A percentile compares a stretch with the other conserved stretches of the same genome.
phyloP scores from a whole-genome alignment of 2,797 vertebrate species.

The Aldrovandia affinis region DNA sequence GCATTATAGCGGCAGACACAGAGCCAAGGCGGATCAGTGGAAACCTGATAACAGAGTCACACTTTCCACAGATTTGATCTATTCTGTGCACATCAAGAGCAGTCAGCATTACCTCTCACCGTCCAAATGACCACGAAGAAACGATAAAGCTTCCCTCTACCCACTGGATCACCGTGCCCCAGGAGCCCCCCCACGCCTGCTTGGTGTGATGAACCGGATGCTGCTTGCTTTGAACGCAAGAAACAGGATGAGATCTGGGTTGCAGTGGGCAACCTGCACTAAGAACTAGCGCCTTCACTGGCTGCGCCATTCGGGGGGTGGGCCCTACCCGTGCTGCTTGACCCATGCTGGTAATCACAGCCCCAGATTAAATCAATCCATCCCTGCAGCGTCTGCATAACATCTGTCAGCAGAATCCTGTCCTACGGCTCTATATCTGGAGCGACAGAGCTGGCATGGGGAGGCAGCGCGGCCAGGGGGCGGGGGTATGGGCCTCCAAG shows the following conservation, averaged over 20 bases:
- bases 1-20: too few relatives aligned
- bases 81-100: not conserved
- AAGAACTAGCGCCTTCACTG: too few relatives aligned
- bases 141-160: too few relatives aligned
- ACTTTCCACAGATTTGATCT: not conserved
- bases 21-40: too few relatives aligned
- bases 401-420: constrained; percentile 16
- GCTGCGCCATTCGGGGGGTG: too few relatives aligned
- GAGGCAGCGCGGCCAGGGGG: not conserved
- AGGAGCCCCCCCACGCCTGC: too few relatives aligned
- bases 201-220: not conserved
- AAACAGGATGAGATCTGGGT: too few relatives aligned
- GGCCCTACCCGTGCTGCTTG: not conserved
- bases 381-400: not conserved
- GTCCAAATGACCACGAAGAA: not conserved
- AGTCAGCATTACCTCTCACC: not conserved
- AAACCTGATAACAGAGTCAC: not conserved
- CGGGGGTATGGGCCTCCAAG: too few relatives aligned
- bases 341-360: constrained; percentile 10
- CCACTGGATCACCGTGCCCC: not conserved
- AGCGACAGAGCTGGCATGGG: not conserved
- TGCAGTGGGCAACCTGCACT: too few relatives aligned
- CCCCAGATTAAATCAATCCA: constrained; percentile 24
- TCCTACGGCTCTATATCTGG: constrained; percentile 11
- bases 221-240: too few relatives aligned